Conservation (phyloP, 2,888 invertebrate species). For the Agriopis aurantiaria region DNA sequence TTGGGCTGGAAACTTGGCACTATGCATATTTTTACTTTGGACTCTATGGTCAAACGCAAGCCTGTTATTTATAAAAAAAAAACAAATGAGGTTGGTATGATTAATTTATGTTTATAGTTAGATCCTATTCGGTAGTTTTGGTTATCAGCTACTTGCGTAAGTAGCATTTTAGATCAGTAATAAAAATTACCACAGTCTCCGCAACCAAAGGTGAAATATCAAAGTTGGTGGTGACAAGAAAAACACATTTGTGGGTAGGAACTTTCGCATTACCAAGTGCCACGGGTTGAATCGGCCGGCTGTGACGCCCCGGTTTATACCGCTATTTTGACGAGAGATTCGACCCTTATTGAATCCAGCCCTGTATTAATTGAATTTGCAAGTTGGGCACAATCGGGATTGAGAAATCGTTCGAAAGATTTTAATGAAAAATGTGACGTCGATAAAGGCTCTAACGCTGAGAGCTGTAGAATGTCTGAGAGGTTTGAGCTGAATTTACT, state of each 20-base stretch:
- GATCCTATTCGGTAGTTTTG: too few relatives aligned
- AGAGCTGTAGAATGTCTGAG: constrained; percentile 4
- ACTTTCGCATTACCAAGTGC: constrained; percentile 59
- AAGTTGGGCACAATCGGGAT: constrained; percentile 57
- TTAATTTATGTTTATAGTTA: too few relatives aligned
- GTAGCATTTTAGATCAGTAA: background rate
- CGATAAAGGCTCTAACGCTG: constrained; percentile 27
- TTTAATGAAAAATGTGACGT: constrained; percentile 45
- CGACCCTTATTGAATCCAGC: constrained; percentile 61
- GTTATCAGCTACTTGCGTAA: too few relatives aligned
- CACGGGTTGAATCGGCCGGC: constrained; percentile 54
- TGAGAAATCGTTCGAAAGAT: constrained; percentile 52
- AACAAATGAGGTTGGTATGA: too few relatives aligned
- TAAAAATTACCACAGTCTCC: background rate
- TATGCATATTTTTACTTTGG: too few relatives aligned
- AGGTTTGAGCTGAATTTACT: constrained; percentile 22
- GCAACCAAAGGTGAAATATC: constrained; percentile 60
- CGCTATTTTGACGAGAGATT: constrained; percentile 59
- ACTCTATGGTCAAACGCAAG: too few relatives aligned
- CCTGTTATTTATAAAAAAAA: too few relatives aligned
- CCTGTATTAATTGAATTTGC: constrained; percentile 72
- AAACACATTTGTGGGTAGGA: constrained; percentile 72
- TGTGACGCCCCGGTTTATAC: constrained; percentile 59
- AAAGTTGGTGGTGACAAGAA: constrained; percentile 70
- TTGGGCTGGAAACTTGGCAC: too few relatives aligned